These are phyloP conservation scores for Ladona fulva DNA, from an alignment of 1,140 invertebrate species.

Conservation along the genomic window DNA sequence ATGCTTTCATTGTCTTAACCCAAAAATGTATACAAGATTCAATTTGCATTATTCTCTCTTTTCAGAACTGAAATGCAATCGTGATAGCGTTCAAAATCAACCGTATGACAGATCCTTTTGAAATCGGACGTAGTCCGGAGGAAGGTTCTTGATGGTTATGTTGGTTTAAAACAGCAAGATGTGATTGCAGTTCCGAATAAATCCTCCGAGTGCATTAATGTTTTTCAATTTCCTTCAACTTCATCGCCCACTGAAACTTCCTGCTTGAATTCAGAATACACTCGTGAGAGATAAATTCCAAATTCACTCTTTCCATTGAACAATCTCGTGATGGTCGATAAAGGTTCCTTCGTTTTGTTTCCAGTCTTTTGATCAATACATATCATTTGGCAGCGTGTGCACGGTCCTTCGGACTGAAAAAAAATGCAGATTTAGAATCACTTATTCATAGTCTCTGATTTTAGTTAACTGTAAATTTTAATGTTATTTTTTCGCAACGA, in stretches of 20 bases:
- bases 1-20: background rate
- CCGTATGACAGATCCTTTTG: background rate
- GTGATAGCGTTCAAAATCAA: background rate
- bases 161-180: constrained; percentile 26
- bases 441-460: background rate
- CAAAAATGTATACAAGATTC: background rate
- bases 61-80: background rate
- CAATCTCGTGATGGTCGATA: constrained; percentile 65
- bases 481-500: no score
- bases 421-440: background rate
- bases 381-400: constrained; percentile 87
- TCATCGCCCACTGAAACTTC: constrained; percentile 32
- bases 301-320: constrained; percentile 67
- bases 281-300: constrained; percentile 58
- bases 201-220: background rate
- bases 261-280: constrained; percentile 23
- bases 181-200: constrained; percentile 12
- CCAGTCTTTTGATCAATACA: constrained; percentile 82
- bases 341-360: constrained; percentile 67
- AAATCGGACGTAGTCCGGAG: background rate
- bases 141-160: background rate
- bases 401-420: constrained; percentile 62
- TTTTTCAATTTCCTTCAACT: constrained; percentile 25
- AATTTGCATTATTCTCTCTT: background rate
- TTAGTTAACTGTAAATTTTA: background rate